phyloP scores from a whole-genome alignment of 2,113 vertebrate genomes.

The Hipposideros armiger region DNA sequence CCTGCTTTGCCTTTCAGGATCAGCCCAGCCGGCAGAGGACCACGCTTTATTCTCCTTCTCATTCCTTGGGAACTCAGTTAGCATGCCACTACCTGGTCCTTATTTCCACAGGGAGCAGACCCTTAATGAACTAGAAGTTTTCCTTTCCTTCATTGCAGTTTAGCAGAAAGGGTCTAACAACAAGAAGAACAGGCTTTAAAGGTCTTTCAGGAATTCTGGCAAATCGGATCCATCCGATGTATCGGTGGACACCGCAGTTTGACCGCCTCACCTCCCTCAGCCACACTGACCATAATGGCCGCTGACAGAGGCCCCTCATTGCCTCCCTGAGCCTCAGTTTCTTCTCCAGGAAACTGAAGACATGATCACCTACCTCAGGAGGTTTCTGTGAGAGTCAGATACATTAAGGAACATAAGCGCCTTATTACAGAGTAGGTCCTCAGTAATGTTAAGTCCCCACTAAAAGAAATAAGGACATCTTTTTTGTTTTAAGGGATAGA shows the following conservation, averaged over 20 bases:
- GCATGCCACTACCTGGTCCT: neutral
- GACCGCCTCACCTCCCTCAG: neutral
- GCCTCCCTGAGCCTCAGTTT: neutral
- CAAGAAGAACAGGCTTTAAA: neutral
- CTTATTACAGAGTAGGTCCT: neutral
- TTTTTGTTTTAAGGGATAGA: neutral
- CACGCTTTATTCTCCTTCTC: neutral
- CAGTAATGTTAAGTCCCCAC: neutral
- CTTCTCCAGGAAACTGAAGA: neutral
- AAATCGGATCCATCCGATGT: neutral
- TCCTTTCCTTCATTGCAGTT: neutral
- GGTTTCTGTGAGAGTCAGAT: conserved; percentile 28
- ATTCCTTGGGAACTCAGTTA: neutral
- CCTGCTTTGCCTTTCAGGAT: neutral
- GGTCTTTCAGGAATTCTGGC: neutral
- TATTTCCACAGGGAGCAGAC: neutral
- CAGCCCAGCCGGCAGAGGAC: neutral
- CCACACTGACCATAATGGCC: neutral
- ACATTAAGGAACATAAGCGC: neutral
- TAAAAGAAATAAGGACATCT: neutral
- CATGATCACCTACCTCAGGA: neutral
- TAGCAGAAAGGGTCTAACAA: neutral
- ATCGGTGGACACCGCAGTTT: neutral
- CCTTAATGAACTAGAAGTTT: neutral
- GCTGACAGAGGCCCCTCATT: neutral